Base-by-base conservation (phyloP, 2,888 invertebrate genomes). In the Mantis religiosa region DNA sequence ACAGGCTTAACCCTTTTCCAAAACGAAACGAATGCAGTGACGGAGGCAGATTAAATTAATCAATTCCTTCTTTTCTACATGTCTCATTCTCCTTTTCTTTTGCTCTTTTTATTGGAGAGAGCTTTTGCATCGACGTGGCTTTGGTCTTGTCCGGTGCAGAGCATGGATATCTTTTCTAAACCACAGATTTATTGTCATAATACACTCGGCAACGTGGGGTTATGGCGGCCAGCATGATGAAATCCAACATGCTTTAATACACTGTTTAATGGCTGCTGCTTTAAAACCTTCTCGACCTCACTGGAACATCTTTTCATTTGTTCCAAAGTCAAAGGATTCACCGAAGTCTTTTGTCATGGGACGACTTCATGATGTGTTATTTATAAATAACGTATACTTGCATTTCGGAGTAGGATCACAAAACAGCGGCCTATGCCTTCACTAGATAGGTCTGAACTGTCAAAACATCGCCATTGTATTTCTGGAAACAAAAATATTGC, bases 31-130 rank as follows among this genome's bases (percentile, higher is more conserved):
- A 54, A 84, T 82, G 83, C 28, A 84, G n/a, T 47, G 47, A 34
- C 28, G 84, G 34, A 84, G 85, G 84, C 84, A 86, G 82, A 89
- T 86, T 85, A 89, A 89, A 89, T 89, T 85, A 86, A 89, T 89
- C 89, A 89, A 89, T 89, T 86, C 86, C 81, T 85, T 86, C 81
- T 86, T 81, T 54, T 85, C 54, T 81, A 25, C 28, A 15, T 86
- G 54, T 71, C 54, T 71, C 54, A 71, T 86, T 41, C 25, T 20
- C 15, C 85, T 20, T 85, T 15, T 28, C n/a, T n/a, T 85, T 85
- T 85, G 34, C 84, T 34, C n/a, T 84, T 71, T 71, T 71, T 71
- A 71, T 25, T 71, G 20, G 20, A 71, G 84, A 8, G 84, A 20
- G 8, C 84, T 25, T 84, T 84, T n/a, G 8, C 41, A n/a, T 9